These are phyloP conservation scores for Acanthosepion esculentum DNA, from an alignment of 2,888 invertebrate genomes.

Conservation along the genomic window DNA sequence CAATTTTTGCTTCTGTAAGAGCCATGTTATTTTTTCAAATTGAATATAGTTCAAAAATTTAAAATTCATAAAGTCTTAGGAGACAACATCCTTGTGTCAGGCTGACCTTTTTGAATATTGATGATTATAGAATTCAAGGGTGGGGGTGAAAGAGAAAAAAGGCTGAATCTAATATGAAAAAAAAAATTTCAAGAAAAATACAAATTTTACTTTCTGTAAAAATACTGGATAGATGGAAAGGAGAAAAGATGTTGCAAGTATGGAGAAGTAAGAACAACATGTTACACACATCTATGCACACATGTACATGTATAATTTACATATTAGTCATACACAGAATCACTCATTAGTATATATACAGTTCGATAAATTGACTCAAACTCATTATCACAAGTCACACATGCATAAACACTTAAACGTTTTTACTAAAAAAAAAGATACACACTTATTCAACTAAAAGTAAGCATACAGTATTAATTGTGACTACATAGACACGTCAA, in stretches of 20 bases:
- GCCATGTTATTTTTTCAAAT: slow-evolving; percentile 21
- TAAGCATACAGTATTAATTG: neutral
- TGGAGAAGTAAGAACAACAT: neutral
- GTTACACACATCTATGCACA: neutral
- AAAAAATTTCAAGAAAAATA: neutral
- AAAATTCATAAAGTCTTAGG: slow-evolving; percentile 23
- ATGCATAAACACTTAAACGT: slow-evolving; percentile 79
- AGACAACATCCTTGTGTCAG: neutral
- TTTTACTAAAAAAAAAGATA: too few species aligned
- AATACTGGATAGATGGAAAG: neutral
- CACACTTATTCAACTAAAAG: neutral
- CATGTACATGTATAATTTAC: neutral
- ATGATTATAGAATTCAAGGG: neutral
- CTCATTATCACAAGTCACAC: slow-evolving; percentile 82
- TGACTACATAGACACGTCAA: neutral
- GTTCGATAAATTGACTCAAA: too few species aligned
- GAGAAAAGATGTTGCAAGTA: neutral
- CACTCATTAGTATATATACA: too few species aligned
- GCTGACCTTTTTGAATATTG: slow-evolving; percentile 23
- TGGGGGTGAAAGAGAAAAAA: neutral
- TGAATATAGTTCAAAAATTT: slow-evolving; percentile 17
- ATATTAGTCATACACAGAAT: too few species aligned
- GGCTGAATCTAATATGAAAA: neutral
- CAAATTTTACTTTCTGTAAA: neutral
- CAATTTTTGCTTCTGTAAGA: slow-evolving; percentile 22